Evolutionary conservation across 2,888 invertebrate species (phyloP).

Genomic region (Drosophila leonis): DNA sequence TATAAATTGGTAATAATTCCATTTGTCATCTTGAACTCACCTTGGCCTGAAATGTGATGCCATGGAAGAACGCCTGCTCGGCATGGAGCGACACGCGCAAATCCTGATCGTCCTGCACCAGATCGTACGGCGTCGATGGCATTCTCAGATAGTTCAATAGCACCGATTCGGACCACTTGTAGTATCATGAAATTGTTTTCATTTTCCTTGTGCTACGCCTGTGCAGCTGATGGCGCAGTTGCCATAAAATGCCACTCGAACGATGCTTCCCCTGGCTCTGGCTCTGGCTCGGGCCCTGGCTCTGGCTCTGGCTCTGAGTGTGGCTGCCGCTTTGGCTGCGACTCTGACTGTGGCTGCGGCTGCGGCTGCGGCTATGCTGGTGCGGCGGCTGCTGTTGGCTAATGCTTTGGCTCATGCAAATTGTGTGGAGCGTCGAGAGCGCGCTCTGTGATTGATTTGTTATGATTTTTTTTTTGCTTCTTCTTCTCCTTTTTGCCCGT

Average conservation of each 20-base stretch:
- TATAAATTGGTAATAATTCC: background rate
- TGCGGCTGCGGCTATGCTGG: constrained; percentile 70
- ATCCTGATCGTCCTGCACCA: constrained; percentile 98
- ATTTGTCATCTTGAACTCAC: constrained; percentile 86
- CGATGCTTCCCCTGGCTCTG: constrained; percentile 42
- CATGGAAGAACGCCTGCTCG: constrained; percentile 97
- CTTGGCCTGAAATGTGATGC: constrained; percentile 99
- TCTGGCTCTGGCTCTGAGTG: constrained; percentile 3
- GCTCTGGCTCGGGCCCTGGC: constrained; percentile 10
- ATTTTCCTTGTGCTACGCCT: constrained; percentile 85
- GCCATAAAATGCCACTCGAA: constrained; percentile 83
- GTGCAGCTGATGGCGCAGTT: constrained; percentile 84
- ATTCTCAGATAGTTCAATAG: constrained; percentile 88
- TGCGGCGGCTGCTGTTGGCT: constrained; percentile 41
- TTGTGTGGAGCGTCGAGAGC: constrained; percentile 51
- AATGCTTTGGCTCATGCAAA: constrained; percentile 84
- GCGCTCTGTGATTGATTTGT: constrained; percentile 74
- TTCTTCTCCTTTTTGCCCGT: background rate
- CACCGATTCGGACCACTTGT: constrained; percentile 86
- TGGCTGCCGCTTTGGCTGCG: constrained; percentile 2
- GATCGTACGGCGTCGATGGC: constrained; percentile 95
- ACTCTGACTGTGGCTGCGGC: constrained; percentile 58
- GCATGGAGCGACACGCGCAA: constrained; percentile 98
- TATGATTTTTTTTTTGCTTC: constrained; percentile 39
- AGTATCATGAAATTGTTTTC: constrained; percentile 86